A percentile compares a stretch with the other conserved stretches of the same genome.
Evolutionary conservation across 2,113 vertebrate species (phyloP).

Genomic region (Pachyramphus minor): DNA sequence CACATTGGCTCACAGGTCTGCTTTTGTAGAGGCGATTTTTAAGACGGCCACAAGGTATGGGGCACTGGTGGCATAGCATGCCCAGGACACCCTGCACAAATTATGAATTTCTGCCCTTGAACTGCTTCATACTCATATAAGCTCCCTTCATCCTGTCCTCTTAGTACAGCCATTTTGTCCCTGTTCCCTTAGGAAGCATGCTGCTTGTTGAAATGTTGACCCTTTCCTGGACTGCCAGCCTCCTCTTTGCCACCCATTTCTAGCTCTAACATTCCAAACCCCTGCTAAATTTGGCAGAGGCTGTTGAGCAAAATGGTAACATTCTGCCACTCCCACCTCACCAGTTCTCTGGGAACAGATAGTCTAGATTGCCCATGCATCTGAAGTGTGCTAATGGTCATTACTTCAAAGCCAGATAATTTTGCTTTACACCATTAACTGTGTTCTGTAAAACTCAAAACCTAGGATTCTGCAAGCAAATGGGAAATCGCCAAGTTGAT

Average conservation of each 20-base stretch:
- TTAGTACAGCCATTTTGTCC: not conserved
- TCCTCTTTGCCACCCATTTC: too few species aligned
- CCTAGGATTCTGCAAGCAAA: not conserved
- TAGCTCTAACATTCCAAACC: not conserved
- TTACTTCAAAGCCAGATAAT: not conserved
- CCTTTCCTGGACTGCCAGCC: not conserved
- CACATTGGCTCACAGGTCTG: not conserved
- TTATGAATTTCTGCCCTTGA: not conserved
- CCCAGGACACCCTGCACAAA: not conserved
- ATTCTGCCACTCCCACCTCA: not conserved
- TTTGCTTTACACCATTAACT: not conserved
- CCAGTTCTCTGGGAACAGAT: not conserved
- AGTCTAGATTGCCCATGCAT: not conserved
- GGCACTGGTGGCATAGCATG: not conserved
- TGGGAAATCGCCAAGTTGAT: not conserved
- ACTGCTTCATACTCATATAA: not conserved
- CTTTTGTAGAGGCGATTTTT: not conserved
- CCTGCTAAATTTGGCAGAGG: not conserved
- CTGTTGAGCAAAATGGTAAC: not conserved
- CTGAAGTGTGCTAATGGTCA: not conserved
- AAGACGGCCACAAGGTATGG: not conserved
- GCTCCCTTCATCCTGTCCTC: not conserved
- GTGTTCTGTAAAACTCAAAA: rapidly evolving
- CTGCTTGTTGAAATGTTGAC: not conserved
- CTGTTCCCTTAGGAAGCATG: not conserved